Percentiles rank a stretch among this genome's conserved stretches.
Evolutionary conservation across 2,888 invertebrate species (phyloP).

Genomic region (Argyresthia albistria): DNA sequence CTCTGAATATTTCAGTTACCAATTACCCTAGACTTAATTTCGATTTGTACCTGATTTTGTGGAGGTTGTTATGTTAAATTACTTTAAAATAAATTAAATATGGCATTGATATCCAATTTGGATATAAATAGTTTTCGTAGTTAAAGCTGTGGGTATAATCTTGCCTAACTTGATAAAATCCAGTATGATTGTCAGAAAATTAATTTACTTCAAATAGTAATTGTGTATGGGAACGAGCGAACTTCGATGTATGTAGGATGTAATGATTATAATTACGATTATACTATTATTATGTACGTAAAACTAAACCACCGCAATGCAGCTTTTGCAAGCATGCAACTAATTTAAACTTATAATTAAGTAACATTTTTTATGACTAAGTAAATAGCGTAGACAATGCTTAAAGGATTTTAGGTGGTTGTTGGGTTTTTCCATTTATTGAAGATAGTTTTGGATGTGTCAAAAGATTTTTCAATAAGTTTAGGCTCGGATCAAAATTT

Average conservation of each 20-base stretch:
- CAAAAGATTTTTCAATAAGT: conserved; percentile 53
- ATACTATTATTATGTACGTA: conserved; percentile 31
- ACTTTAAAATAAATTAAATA: conserved; percentile 36
- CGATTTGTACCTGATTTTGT: conserved; percentile 69
- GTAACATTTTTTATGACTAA: conserved; percentile 1
- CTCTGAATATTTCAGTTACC: conserved; percentile 58
- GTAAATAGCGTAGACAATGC: conserved; percentile 37
- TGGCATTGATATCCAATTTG: background rate
- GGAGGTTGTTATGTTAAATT: conserved; percentile 20
- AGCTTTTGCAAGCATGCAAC: conserved; percentile 62
- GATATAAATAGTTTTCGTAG: conserved; percentile 19
- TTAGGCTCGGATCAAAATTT: conserved; percentile 50
- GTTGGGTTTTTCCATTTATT: too few relatives aligned
- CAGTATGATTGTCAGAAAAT: background rate
- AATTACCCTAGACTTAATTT: conserved; percentile 68
- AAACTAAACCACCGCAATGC: conserved; percentile 59
- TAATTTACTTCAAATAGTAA: conserved; percentile 24
- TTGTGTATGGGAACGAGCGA: conserved; percentile 52
- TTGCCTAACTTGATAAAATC: background rate
- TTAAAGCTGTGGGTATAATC: background rate
- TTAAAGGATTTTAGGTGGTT: conserved; percentile 46
- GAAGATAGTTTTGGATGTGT: conserved; percentile 54
- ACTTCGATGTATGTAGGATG: conserved; percentile 47
- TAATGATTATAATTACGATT: conserved; percentile 5
- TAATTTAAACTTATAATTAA: conserved; percentile 31